Evolutionary conservation across 2,113 vertebrate species (phyloP).

Genomic region (Brachyhypopomus gauderio): DNA sequence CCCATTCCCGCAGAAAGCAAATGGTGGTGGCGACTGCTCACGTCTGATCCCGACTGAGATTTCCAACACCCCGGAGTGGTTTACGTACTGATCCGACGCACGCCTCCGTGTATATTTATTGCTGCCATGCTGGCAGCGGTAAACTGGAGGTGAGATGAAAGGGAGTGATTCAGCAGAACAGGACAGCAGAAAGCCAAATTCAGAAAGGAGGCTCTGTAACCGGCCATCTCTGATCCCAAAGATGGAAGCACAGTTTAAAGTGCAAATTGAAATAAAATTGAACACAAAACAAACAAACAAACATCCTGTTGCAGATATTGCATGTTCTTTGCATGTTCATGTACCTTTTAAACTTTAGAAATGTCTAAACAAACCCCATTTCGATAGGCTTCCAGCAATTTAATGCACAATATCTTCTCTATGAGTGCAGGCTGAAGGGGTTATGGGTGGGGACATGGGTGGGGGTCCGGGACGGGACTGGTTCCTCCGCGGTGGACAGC

Average conservation of each 20-base stretch:
- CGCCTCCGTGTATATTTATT: background rate
- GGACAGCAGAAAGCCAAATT: background rate
- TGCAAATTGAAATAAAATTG: slow-evolving; percentile 34
- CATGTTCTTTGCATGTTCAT: background rate
- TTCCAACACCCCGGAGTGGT: background rate
- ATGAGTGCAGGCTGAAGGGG: slow-evolving; percentile 49
- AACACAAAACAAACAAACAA: background rate
- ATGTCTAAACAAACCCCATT: slow-evolving; percentile 47
- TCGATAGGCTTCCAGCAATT: slow-evolving; percentile 44
- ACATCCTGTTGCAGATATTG: slow-evolving; percentile 42
- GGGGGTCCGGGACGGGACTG: slow-evolving; percentile 51
- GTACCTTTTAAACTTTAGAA: slow-evolving; percentile 52
- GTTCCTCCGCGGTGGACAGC: slow-evolving; percentile 24
- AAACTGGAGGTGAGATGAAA: background rate
- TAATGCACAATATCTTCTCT: slow-evolving; percentile 40
- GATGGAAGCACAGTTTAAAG: slow-evolving; percentile 44
- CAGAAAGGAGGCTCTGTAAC: background rate
- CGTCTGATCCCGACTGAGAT: background rate
- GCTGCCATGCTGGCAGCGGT: background rate
- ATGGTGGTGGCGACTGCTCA: background rate
- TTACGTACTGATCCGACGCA: background rate
- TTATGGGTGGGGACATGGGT: slow-evolving; percentile 55
- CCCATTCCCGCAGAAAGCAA: background rate
- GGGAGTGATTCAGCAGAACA: background rate
- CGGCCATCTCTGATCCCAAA: slow-evolving; percentile 38